A percentile compares a stretch with the other conserved stretches of the same genome.
Conservation (phyloP, 2,797 vertebrate species). For the Natrix natrix region DNA sequence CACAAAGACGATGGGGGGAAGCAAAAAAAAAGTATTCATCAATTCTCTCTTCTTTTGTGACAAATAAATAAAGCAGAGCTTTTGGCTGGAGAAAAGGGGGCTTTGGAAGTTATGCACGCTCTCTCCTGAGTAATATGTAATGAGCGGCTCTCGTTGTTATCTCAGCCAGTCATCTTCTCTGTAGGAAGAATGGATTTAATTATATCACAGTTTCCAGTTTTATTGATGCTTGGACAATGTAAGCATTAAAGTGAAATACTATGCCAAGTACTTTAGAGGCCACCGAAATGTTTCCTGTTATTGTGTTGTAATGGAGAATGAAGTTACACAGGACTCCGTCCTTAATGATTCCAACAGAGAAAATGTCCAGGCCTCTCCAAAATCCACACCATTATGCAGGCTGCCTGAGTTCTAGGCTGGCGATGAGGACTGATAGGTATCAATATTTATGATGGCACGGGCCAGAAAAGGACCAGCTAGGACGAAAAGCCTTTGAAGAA, state of each 20-base stretch:
- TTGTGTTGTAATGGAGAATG: constrained; percentile 56
- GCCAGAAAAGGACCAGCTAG: not conserved
- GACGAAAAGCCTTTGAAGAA: not conserved
- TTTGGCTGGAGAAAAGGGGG: constrained; percentile 15
- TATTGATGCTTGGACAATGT: constrained; percentile 60
- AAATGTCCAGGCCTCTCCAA: constrained; percentile 43
- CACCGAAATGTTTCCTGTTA: constrained; percentile 70
- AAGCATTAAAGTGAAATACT: constrained; percentile 60
- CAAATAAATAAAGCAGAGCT: constrained; percentile 26
- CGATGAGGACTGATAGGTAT: constrained; percentile 43
- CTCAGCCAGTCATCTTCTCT: constrained; percentile 58
- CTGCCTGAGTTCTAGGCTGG: not conserved
- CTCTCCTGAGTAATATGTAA: constrained; percentile 55
- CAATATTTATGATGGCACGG: constrained; percentile 4
- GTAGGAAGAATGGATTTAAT: constrained; percentile 69
- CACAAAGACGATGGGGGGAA: not conserved
- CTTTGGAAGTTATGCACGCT: not conserved
- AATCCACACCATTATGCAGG: constrained; percentile 30
- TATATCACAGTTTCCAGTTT: constrained; percentile 63
- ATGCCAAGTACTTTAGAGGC: constrained; percentile 60
- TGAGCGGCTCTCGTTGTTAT: constrained; percentile 60
- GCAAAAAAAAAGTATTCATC: not conserved
- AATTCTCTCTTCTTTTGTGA: not conserved
- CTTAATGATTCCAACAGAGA: constrained; percentile 56
- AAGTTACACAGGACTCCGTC: constrained; percentile 34